These are phyloP conservation scores for Tipula unca DNA, from an alignment of 2,888 invertebrate genomes.

Conservation along the genomic window DNA sequence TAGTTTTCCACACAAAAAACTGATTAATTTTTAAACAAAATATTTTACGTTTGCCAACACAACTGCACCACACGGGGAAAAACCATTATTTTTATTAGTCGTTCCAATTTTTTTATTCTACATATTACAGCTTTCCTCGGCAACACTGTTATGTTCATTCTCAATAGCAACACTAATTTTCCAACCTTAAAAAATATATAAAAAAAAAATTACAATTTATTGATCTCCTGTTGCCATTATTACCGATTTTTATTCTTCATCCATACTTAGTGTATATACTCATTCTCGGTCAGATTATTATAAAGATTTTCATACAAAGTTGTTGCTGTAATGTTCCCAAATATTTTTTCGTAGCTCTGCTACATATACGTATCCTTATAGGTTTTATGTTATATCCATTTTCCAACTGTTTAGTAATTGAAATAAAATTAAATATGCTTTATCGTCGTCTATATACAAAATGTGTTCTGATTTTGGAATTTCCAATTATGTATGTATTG, in stretches of 20 bases:
- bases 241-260: background rate
- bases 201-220: background rate
- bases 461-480: background rate
- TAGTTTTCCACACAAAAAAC: background rate
- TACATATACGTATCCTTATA: background rate
- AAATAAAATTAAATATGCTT: background rate
- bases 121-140: background rate
- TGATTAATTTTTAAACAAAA: background rate
- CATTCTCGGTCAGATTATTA: conserved; percentile 2
- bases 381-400: background rate
- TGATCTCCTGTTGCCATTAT: background rate
- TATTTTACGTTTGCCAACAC: background rate
- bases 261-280: background rate
- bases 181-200: background rate
- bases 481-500: background rate
- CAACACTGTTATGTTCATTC: background rate
- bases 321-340: background rate
- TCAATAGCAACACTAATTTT: background rate
- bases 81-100: background rate
- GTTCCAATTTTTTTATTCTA: too few relatives aligned
- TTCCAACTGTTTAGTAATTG: background rate
- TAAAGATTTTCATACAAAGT: background rate
- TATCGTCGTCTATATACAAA: background rate
- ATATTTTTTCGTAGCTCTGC: background rate
- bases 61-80: background rate